Evolutionary conservation across 2,113 vertebrate genomes (phyloP).

Genomic region (Glaucomys volans): DNA sequence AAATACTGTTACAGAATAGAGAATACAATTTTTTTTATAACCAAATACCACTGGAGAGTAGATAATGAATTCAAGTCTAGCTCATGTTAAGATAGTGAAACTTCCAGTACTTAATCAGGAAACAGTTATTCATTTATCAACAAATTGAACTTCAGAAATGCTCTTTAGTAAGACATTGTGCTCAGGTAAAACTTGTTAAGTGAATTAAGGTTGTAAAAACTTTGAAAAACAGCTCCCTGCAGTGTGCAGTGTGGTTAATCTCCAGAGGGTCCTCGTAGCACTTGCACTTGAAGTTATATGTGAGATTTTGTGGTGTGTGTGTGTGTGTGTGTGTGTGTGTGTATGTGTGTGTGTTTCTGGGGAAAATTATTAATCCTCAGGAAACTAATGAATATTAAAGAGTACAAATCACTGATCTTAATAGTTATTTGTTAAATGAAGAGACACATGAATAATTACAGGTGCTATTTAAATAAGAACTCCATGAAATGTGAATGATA

Average conservation of each 20-base stretch:
- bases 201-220: background rate
- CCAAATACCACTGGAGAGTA: constrained; percentile 1
- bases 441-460: background rate
- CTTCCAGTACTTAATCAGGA: background rate
- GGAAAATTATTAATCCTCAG: background rate
- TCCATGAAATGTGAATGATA: background rate
- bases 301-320: background rate
- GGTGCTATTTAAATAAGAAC: background rate
- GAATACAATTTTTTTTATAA: constrained; percentile 41
- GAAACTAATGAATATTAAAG: constrained; percentile 10
- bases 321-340: background rate
- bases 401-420: background rate
- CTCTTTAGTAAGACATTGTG: background rate
- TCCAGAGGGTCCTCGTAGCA: background rate
- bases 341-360: background rate
- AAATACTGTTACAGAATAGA: constrained; percentile 42
- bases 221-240: background rate
- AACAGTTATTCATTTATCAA: background rate
- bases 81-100: background rate
- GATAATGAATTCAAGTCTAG: constrained; percentile 1
- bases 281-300: background rate
- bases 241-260: background rate
- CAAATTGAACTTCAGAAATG: constrained; percentile 16
- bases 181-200: background rate
- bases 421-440: constrained; percentile 50